phyloP scores from a whole-genome alignment of 2,113 vertebrate species.

The Nettapus auritus region DNA sequence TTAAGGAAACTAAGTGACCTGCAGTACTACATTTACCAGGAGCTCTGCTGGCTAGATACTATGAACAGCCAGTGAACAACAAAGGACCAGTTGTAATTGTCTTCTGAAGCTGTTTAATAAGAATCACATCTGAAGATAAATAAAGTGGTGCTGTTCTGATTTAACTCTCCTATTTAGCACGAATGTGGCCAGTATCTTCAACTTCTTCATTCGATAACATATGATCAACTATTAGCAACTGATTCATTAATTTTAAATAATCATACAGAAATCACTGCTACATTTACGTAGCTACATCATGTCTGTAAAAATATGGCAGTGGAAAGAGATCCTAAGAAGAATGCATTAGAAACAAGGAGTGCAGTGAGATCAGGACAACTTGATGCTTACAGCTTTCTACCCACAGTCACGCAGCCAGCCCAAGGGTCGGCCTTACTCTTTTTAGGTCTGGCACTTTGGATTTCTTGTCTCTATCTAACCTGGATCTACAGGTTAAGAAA shows the following conservation, averaged over 20 bases:
- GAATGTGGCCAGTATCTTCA: not conserved
- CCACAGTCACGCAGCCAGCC: not conserved
- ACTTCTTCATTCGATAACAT: not conserved
- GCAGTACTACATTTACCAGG: not conserved
- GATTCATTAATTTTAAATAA: no score
- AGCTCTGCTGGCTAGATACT: not conserved
- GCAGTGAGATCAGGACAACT: not conserved
- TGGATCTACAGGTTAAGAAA: slow-evolving; percentile 10
- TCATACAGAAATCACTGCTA: not conserved
- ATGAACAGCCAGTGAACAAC: not conserved
- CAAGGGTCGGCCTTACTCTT: not conserved
- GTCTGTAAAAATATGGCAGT: not conserved
- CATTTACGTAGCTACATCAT: not conserved
- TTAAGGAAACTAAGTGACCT: not conserved
- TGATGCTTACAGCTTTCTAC: not conserved
- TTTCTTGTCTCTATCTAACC: not conserved
- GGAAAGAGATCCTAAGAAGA: not conserved
- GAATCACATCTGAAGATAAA: not conserved
- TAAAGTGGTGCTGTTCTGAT: not conserved
- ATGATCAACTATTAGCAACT: no score
- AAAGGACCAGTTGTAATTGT: not conserved
- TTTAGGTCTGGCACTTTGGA: not conserved
- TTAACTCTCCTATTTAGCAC: not conserved
- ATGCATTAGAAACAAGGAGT: not conserved
- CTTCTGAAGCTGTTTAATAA: not conserved